phyloP scores from a whole-genome alignment of 2,797 vertebrate species.

The Psittacula echo region DNA sequence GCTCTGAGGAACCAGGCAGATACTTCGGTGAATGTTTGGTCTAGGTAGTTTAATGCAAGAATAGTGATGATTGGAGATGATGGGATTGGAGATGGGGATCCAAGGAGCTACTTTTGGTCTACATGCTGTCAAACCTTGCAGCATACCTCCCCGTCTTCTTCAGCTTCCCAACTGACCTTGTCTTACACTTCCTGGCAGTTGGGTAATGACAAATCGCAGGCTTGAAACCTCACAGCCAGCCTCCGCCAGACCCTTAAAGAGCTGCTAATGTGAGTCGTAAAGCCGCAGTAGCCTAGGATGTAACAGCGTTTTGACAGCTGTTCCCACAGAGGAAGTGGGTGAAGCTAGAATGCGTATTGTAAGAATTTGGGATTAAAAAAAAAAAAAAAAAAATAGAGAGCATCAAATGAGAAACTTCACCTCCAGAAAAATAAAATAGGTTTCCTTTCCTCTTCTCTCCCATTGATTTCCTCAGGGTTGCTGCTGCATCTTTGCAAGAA shows the following conservation, averaged over 20 bases:
- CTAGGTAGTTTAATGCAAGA: neutral
- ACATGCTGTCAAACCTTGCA: neutral
- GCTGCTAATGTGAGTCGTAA: conserved; percentile 80
- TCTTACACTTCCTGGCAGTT: conserved; percentile 17
- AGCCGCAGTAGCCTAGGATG: conserved; percentile 80
- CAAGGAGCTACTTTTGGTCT: neutral
- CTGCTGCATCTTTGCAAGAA: neutral
- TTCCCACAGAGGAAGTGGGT: conserved; percentile 87
- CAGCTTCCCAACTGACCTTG: conserved; percentile 4
- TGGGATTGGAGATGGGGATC: neutral
- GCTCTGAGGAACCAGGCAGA: neutral
- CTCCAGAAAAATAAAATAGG: neutral
- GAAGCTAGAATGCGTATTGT: conserved; percentile 76
- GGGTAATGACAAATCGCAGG: conserved; percentile 29
- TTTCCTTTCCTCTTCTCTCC: neutral
- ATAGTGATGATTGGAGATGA: fast-evolving
- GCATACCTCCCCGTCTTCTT: neutral
- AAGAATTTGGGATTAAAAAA: conserved; percentile 34
- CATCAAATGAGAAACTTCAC: neutral
- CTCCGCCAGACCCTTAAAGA: conserved; percentile 72
- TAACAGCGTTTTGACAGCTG: conserved; percentile 89
- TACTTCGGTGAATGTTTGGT: neutral
- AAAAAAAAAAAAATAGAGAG: neutral
- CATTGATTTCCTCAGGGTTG: neutral
- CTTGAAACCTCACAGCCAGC: conserved; percentile 65